These are phyloP conservation scores for Crotalus horridus DNA, from an alignment of 2,113 vertebrate species.

Conservation along the genomic window DNA sequence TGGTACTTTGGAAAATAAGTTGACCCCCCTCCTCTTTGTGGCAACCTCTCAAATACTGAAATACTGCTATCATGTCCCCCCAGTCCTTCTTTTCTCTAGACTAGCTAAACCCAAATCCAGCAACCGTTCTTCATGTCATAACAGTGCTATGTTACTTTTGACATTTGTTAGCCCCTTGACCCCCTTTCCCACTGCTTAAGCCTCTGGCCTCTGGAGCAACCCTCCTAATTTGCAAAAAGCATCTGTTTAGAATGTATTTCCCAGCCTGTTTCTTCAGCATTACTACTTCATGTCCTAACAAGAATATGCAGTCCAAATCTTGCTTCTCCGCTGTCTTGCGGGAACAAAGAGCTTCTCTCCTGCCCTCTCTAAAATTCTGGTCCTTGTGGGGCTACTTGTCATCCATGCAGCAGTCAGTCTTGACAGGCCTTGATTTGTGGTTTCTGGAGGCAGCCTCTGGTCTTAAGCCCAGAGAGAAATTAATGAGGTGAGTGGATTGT, in stretches of 20 bases:
- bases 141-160: neutral
- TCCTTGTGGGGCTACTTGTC: neutral
- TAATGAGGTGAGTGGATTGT: neutral
- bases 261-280: neutral
- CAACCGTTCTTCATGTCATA: neutral
- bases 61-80: no score
- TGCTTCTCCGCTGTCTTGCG: neutral
- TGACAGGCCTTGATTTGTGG: fast-evolving
- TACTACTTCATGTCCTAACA: neutral
- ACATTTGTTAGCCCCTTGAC: neutral
- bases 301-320: neutral
- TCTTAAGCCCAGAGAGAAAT: fast-evolving
- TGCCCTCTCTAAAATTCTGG: neutral
- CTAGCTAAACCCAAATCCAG: no score
- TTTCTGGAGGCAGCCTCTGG: neutral
- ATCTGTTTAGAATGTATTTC: neutral
- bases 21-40: no score
- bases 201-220: neutral
- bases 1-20: no score
- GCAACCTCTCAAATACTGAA: no score
- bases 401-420: neutral
- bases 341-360: neutral
- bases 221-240: neutral
- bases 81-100: no score
- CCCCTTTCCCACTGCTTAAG: neutral